phyloP scores from a whole-genome alignment of 1,140 invertebrate genomes.

The Solen grandis region DNA sequence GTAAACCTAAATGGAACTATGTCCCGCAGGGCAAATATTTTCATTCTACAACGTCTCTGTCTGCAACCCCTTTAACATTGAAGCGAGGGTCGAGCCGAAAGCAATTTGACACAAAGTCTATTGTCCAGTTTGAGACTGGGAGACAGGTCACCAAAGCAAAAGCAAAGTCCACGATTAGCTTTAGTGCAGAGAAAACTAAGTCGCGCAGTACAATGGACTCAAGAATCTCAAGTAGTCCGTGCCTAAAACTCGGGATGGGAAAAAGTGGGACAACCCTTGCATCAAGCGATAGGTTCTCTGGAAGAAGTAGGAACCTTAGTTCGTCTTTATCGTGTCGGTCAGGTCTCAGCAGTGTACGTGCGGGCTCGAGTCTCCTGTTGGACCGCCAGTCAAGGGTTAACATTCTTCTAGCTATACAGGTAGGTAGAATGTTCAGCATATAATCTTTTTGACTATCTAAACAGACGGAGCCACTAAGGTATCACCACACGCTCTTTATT shows the following conservation, averaged over 20 bases:
- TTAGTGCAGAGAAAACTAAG: not conserved
- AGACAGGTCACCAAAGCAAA: not conserved
- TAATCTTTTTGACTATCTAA: slow-evolving; percentile 42
- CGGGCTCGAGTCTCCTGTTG: not conserved
- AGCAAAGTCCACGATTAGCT: not conserved
- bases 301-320: not conserved
- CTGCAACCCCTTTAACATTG: not conserved
- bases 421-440: slow-evolving; percentile 36
- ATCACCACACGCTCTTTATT: too few relatives aligned
- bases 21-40: slow-evolving; percentile 34
- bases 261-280: not conserved
- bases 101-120: not conserved
- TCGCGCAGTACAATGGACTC: not conserved
- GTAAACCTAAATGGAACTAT: slow-evolving; percentile 35
- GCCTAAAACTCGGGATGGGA: not conserved
- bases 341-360: not conserved
- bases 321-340: slow-evolving; percentile 14
- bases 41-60: slow-evolving; percentile 2
- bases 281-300: not conserved
- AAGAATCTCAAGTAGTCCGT: not conserved
- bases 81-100: not conserved
- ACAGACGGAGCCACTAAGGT: too few relatives aligned
- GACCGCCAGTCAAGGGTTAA: slow-evolving; percentile 27
- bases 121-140: not conserved
- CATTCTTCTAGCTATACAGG: slow-evolving; percentile 36